Conservation (phyloP, 2,888 invertebrate species). For the Drosophila basisetae region DNA sequence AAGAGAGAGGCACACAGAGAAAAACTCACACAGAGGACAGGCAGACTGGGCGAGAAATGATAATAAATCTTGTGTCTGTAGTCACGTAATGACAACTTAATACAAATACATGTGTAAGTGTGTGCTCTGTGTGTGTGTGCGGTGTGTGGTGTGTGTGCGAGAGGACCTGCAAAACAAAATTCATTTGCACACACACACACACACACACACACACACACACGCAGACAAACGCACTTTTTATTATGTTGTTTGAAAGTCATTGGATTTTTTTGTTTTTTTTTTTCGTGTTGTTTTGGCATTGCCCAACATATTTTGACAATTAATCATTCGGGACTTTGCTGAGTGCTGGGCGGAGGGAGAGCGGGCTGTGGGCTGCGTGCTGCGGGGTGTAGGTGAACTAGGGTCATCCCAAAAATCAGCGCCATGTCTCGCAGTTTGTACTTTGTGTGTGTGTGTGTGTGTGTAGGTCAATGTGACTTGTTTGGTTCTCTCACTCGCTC, state of each 20-base stretch:
- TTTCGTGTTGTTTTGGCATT: slow-evolving; percentile 50
- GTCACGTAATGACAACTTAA: slow-evolving; percentile 84
- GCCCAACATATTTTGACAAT: slow-evolving; percentile 79
- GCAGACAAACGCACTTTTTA: slow-evolving; percentile 67
- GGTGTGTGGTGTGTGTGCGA: slow-evolving; percentile 27
- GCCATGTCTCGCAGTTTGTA: slow-evolving; percentile 55
- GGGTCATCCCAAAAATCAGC: slow-evolving; percentile 60
- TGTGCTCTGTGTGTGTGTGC: slow-evolving; percentile 28
- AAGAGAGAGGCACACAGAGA: slow-evolving; percentile 9
- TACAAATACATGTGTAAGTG: slow-evolving; percentile 74
- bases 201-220: slow-evolving; percentile 23
- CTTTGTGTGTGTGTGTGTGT: slow-evolving; percentile 39
- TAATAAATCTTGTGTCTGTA: slow-evolving; percentile 83
- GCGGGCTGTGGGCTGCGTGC: neutral
- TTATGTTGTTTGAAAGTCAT: slow-evolving; percentile 68
- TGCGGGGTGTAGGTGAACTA: neutral
- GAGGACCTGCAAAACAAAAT: slow-evolving; percentile 40
- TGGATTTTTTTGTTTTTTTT: slow-evolving; percentile 15
- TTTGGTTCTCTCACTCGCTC: slow-evolving; percentile 7
- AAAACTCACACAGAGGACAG: slow-evolving; percentile 6
- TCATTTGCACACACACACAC: slow-evolving; percentile 46
- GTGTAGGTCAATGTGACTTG: slow-evolving; percentile 53
- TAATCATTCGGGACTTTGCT: slow-evolving; percentile 71
- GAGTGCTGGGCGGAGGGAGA: neutral
- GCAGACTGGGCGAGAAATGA: slow-evolving; percentile 58